Conservation (phyloP, 2,888 invertebrate species). For the Tanytarsus gracilentus region DNA sequence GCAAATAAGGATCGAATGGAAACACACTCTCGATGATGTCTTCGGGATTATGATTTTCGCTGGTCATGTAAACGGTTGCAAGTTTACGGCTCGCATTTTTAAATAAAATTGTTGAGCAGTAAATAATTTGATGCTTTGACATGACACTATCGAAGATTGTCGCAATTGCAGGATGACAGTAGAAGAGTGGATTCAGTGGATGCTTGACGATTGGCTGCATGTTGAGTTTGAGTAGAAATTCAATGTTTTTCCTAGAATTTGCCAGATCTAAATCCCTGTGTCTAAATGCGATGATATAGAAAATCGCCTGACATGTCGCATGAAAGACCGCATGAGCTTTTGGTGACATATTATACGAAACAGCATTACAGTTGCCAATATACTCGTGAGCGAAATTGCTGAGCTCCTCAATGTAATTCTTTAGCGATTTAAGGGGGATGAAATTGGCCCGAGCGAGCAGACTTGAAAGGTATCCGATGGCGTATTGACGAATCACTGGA, state of each 20-base stretch:
- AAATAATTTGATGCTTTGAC: slow-evolving; percentile 77
- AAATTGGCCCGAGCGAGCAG: slow-evolving; percentile 60
- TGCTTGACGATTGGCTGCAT: slow-evolving; percentile 78
- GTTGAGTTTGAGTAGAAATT: slow-evolving; percentile 72
- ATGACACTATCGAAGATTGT: slow-evolving; percentile 75
- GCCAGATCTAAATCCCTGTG: slow-evolving; percentile 64
- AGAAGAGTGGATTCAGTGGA: slow-evolving; percentile 76
- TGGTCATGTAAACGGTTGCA: slow-evolving; percentile 49
- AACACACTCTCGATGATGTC: slow-evolving; percentile 61
- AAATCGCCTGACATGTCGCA: slow-evolving; percentile 82
- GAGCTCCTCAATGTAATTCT: slow-evolving; percentile 58
- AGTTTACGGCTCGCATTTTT: slow-evolving; percentile 60
- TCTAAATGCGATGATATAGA: slow-evolving; percentile 85
- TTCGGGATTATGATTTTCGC: slow-evolving; percentile 44
- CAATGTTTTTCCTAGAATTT: slow-evolving; percentile 54
- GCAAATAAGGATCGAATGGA: slow-evolving; percentile 82
- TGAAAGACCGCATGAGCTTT: slow-evolving; percentile 83
- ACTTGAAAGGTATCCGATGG: slow-evolving; percentile 67
- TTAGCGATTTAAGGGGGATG: slow-evolving; percentile 55
- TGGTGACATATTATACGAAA: slow-evolving; percentile 44
- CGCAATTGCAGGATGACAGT: slow-evolving; percentile 67
- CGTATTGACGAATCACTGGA: slow-evolving; percentile 55
- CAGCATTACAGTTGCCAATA: slow-evolving; percentile 45
- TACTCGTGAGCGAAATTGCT: slow-evolving; percentile 79
- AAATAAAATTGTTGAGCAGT: slow-evolving; percentile 85